Evolutionary conservation across 53 echinoderm and acorn worm species (phyloP).

Genomic region (Apostichopus leukothele): DNA sequence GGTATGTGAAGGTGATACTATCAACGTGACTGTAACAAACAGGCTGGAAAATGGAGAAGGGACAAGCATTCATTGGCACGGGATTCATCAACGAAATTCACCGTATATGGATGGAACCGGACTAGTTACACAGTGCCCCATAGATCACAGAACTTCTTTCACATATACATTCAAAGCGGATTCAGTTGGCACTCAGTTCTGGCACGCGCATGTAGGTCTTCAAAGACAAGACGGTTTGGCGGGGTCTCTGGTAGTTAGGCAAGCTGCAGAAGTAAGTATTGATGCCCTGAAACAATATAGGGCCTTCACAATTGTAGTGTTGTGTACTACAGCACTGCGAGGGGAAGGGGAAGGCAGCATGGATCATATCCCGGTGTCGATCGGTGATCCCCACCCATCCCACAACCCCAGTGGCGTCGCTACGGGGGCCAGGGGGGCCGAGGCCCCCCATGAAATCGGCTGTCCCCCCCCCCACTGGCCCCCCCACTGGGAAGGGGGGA

Average conservation of each 20-base stretch:
- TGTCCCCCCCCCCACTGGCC: too few species aligned
- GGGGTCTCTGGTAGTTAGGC: slow-evolving; percentile 72
- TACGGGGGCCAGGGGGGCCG: too few species aligned
- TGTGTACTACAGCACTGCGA: too few species aligned
- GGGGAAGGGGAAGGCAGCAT: too few species aligned
- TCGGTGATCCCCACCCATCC: too few species aligned
- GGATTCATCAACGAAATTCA: slow-evolving; percentile 65
- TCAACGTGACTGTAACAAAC: slow-evolving; percentile 75
- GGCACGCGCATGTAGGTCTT: slow-evolving; percentile 82
- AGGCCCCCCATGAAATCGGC: too few species aligned
- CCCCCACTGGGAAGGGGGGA: too few species aligned
- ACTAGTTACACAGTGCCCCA: slow-evolving; percentile 82
- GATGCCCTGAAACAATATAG: too few species aligned
- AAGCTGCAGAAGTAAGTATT: slow-evolving; percentile 46
- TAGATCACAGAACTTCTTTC: slow-evolving; percentile 56
- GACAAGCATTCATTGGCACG: slow-evolving; percentile 91
- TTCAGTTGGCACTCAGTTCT: slow-evolving; percentile 76
- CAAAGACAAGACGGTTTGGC: slow-evolving; percentile 78
- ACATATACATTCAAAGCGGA: slow-evolving; percentile 71
- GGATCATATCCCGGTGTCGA: too few species aligned
- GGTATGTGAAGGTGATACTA: slow-evolving; percentile 87
- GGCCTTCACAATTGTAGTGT: too few species aligned
- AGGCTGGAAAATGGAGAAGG: slow-evolving; percentile 70
- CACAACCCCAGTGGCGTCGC: too few species aligned
- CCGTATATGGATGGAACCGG: slow-evolving; percentile 88